phyloP scores from a whole-genome alignment of 2,888 invertebrate species.

The Epirrhoe alternata region DNA sequence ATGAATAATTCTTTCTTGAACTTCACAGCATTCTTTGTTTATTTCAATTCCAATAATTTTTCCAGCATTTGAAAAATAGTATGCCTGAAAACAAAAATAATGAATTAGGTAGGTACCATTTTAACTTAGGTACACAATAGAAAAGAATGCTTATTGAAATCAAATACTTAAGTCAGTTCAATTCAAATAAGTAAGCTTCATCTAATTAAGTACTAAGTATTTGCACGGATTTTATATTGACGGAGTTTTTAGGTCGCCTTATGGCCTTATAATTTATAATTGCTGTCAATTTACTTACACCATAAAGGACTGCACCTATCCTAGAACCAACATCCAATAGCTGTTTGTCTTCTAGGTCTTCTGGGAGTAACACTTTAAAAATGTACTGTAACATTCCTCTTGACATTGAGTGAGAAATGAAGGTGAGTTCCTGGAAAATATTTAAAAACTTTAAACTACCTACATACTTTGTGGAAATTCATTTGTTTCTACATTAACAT shows the following conservation, averaged over 20 bases:
- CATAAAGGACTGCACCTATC: conserved; percentile 88
- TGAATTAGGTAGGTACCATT: too few species aligned
- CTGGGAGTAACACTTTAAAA: conserved; percentile 86
- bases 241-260: too few species aligned
- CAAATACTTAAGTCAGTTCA: too few species aligned
- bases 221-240: too few species aligned
- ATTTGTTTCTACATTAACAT: background rate
- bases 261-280: background rate
- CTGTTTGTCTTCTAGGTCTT: conserved; percentile 82
- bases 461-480: too few species aligned
- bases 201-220: too few species aligned
- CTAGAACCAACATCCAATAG: conserved; percentile 89
- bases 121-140: background rate
- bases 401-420: conserved; percentile 88
- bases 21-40: conserved; percentile 86
- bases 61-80: conserved; percentile 83
- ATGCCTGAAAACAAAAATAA: conserved; percentile 77
- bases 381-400: conserved; percentile 85
- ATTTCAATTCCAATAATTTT: conserved; percentile 89
- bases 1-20: conserved; percentile 85
- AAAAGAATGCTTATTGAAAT: background rate
- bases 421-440: conserved; percentile 77
- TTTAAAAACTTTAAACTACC: background rate
- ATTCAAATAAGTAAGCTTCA: too few species aligned
- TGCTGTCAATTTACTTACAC: conserved; percentile 73